A percentile compares a stretch with the other conserved stretches of the same genome.
Conservation (phyloP, 2,113 vertebrate species). For the Crotalus horridus region DNA sequence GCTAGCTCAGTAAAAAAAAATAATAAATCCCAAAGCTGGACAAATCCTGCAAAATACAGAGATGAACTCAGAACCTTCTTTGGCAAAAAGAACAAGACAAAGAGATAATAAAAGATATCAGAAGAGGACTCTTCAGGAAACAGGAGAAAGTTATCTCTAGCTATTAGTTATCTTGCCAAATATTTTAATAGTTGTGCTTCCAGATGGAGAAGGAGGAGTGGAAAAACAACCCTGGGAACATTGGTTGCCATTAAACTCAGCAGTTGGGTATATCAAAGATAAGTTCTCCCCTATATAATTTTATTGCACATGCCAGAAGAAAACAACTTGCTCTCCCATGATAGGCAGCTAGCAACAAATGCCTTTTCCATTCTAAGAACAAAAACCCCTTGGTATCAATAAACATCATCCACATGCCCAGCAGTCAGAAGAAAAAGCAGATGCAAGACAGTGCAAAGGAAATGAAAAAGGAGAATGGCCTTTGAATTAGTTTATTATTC, state of each 20-base stretch:
- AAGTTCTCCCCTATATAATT: neutral
- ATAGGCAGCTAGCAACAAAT: neutral
- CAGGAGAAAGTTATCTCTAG: neutral
- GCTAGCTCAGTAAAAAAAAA: neutral
- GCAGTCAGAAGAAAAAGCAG: constrained; percentile 16
- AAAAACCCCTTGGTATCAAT: constrained; percentile 1
- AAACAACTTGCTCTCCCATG: constrained; percentile 14
- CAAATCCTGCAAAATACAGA: neutral
- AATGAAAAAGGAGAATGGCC: constrained; percentile 10
- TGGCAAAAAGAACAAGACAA: neutral
- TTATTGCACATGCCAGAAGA: neutral
- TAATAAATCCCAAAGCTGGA: neutral
- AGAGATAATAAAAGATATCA: neutral
- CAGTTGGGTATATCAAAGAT: neutral
- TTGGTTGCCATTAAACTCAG: constrained; percentile 13
- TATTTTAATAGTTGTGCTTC: constrained; percentile 1
- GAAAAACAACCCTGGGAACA: neutral
- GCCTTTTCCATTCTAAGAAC: neutral
- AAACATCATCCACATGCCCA: neutral
- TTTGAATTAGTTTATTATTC: constrained; percentile 25
- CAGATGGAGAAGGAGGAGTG: neutral
- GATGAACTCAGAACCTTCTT: neutral
- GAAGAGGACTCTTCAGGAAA: neutral
- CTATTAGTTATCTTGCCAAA: neutral
- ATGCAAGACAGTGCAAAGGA: neutral